Evolutionary conservation across 2,113 vertebrate species (phyloP), one percentile per base, ranked within the genome.

Genomic region (Balaeniceps rex): DNA sequence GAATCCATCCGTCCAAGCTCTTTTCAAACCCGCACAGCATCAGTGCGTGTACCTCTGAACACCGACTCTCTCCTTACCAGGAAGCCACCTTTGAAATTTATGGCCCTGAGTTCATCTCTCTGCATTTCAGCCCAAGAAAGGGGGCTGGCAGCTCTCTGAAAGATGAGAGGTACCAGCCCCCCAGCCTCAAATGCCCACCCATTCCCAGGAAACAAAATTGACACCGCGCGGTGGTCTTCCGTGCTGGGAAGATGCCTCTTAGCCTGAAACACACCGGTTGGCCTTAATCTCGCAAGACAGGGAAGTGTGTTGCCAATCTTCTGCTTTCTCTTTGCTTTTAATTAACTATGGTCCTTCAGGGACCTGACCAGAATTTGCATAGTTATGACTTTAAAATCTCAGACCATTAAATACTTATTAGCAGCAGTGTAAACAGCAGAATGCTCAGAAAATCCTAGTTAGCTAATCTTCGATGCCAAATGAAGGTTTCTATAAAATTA

Each of bases 361-460:
- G 96, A 95, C 75, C 66, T 94, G 93, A 79, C 63, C 90, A 79
- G 84, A 95, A 96, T 97, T 96, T 95, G 85, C 94, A 85, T 94
- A 93, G 90, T 93, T 96, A 96, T 88, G 92, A 93, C 96, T 96
- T 93, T 22, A 94, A 94, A 96, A 96, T 92, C 90, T 94, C 93
- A 94, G 66, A 86, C 91, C 90, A 86, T 95, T 95, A 96, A 95
- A 90, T 93, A 79, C 92, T 94, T 93, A 94, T 95, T 96, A 96
- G 78, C 63, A 77, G 70, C 78, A 86, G 71, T 58, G 71, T 92
- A 96, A 96, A 96, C 94, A 96, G 92, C 46, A 76, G 82, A 96
- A 88, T 88, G 90, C 63, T 95, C 75, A 86, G 92, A 96, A 96
- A 97, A 94, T 87, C 87, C 88, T 72, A 26, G 61, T 76, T 93